Evolutionary conservation across 2,113 vertebrate genomes (phyloP).

Genomic region (Tragelaphus buxtoni): DNA sequence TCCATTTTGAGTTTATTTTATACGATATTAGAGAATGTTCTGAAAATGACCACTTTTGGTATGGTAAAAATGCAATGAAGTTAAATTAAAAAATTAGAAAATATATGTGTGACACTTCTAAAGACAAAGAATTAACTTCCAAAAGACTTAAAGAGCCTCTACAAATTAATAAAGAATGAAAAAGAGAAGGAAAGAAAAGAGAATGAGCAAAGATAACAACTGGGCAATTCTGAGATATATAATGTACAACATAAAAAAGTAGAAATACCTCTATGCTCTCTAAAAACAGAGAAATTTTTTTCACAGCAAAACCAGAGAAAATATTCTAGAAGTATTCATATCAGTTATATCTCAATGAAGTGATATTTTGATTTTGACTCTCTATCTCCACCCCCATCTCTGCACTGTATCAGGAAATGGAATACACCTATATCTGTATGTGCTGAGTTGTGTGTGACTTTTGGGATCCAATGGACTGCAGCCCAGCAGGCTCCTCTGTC

Average conservation of each 20-base stretch:
- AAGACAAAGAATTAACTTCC: background rate
- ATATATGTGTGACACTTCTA: background rate
- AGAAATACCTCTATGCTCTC: background rate
- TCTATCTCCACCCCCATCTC: background rate
- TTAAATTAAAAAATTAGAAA: background rate
- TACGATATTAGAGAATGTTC: background rate
- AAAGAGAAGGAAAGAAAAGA: background rate
- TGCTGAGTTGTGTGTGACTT: background rate
- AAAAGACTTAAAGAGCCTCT: background rate
- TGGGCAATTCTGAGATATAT: background rate
- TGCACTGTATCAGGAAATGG: background rate
- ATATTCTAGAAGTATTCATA: background rate
- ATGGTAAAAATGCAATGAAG: background rate
- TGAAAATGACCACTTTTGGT: background rate
- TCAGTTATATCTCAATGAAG: background rate
- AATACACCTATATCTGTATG: background rate
- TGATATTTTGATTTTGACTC: background rate
- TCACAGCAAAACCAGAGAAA: background rate
- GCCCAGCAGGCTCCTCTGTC: background rate
- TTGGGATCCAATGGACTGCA: too few relatives aligned
- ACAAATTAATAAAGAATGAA: background rate
- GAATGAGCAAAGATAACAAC: background rate
- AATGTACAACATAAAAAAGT: background rate
- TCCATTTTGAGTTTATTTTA: background rate
- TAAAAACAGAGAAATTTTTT: background rate